Evolutionary conservation across 2,797 vertebrate genomes (phyloP).

Genomic region (Hypotaenidia okinawae): DNA sequence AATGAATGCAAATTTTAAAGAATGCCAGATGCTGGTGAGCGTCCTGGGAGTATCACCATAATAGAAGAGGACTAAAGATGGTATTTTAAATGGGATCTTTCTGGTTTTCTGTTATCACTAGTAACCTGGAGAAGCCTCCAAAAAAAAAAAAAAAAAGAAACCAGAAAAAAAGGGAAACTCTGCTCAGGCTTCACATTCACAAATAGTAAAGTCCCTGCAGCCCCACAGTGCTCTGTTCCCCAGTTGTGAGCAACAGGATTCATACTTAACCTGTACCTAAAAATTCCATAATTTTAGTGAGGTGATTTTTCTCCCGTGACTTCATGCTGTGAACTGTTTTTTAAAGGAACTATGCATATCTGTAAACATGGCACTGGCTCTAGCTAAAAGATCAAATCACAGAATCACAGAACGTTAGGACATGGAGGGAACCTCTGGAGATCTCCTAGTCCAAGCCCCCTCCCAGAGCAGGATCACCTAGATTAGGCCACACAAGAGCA

Average conservation of each 20-base stretch:
- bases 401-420: too few species aligned
- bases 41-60: neutral
- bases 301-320: neutral
- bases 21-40: neutral
- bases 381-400: neutral
- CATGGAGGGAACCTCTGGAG: too few species aligned
- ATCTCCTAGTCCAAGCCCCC: too few species aligned
- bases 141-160: neutral
- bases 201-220: neutral
- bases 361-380: neutral
- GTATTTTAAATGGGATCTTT: neutral
- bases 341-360: neutral
- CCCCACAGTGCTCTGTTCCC: neutral
- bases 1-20: neutral
- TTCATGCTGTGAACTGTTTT: neutral
- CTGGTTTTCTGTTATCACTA: neutral
- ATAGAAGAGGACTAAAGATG: neutral
- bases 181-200: neutral
- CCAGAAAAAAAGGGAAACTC: accelerated
- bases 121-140: neutral
- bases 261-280: neutral
- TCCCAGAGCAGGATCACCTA: too few species aligned
- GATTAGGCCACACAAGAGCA: too few species aligned
- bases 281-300: neutral
- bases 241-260: neutral